Percentiles rank a stretch among this genome's conserved stretches.
Evolutionary conservation across 2,797 vertebrate species (phyloP).

Genomic region (Neosilurus mollespiculum): DNA sequence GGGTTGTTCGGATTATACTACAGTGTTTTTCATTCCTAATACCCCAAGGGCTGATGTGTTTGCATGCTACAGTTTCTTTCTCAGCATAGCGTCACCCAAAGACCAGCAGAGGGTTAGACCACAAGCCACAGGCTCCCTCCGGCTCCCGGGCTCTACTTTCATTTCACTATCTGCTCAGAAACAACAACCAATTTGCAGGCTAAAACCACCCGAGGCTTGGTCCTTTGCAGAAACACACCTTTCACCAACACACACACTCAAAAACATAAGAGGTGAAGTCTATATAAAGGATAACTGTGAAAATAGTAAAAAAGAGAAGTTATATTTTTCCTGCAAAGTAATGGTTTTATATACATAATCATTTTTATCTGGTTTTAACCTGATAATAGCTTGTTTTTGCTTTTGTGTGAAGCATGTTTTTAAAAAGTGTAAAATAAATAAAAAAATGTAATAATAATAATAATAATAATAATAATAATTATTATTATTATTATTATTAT

Average conservation of each 20-base stretch:
- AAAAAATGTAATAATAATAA: too few species aligned
- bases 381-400: too few species aligned
- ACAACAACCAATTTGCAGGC: slow-evolving; percentile 53
- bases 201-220: slow-evolving; percentile 54
- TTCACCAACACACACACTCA: slow-evolving; percentile 15
- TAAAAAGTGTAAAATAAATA: too few species aligned
- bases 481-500: too few species aligned
- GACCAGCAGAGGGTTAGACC: slow-evolving; percentile 56
- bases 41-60: slow-evolving; percentile 13
- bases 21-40: background rate
- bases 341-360: too few species aligned
- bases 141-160: slow-evolving; percentile 49
- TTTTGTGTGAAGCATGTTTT: too few species aligned
- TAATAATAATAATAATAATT: too few species aligned
- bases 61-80: slow-evolving; percentile 22
- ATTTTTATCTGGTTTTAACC: too few species aligned
- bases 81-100: slow-evolving; percentile 27
- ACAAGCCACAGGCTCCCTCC: slow-evolving; percentile 63
- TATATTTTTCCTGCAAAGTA: too few species aligned
- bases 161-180: slow-evolving; percentile 58
- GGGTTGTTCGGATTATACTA: background rate
- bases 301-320: background rate
- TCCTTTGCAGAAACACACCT: slow-evolving; percentile 42
- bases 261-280: background rate
- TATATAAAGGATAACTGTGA: background rate